Base-by-base conservation (phyloP, 1,140 invertebrate species). In the Papilio polyxenes region DNA sequence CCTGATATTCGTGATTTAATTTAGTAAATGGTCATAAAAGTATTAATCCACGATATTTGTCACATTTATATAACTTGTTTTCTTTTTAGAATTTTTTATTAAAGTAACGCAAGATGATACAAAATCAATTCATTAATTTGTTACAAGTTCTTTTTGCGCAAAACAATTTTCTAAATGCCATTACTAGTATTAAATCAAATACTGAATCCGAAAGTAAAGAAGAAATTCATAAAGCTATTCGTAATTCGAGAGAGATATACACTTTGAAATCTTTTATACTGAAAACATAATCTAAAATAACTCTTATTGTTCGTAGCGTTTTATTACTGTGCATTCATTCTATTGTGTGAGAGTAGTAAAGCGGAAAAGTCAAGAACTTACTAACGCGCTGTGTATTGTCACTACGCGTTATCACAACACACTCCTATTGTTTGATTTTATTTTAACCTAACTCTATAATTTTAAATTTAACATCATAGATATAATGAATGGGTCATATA, bases 261-360 rank as follows among this genome's bases (percentile, higher is more conserved):
- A 72, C 31, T 72, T 72, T 13, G 31, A 72, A 37, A 72, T 31
- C 31, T 72, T 72, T 72, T 6, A 40, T 72, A 40, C 65, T 72
- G 31, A 72, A 72, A 72, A 72, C 37, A 72, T 72, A 72, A 72
- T 72, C 65, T 40, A 72, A 72, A 72, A 72, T 72, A 72, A 72
- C 65, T 72, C 13, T 40, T 72, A 72, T 72, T 72, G 65, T 72
- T 72, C 65, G 65, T 40, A 72, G 65, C 65, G 65, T 72, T 72
- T 72, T 72, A 72, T 72, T 72, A 72, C 65, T 72, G 65, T 72
- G 65, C 65, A 72, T 72, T 72, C 65, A 72, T 72, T 37, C 23
- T 37, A 72, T 72, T 72, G 65, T 72, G 31, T 72, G 13, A 1
- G 13, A 72, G 65, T 72, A 72, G 65, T 72, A 72, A 72, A 72